Percentiles rank a stretch among this genome's conserved stretches.
Evolutionary conservation across 53 echinoderm and acorn worm species (phyloP).

Genomic region (Echinarachnius parma): DNA sequence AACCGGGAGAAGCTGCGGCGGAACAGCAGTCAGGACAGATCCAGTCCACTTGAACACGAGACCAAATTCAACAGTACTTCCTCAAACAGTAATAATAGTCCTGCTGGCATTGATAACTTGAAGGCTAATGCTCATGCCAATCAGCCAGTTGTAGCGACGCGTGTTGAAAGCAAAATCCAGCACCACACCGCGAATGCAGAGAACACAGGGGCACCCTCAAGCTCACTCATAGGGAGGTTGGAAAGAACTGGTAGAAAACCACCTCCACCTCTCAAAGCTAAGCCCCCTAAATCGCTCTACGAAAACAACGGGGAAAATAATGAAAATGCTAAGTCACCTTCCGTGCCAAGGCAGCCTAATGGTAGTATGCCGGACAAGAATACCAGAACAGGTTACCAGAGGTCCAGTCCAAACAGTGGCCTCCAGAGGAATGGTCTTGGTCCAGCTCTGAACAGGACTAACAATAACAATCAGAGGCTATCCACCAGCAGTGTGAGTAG

Average conservation of each 20-base stretch:
- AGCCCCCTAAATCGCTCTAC: conserved; percentile 42
- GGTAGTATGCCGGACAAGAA: conserved; percentile 23
- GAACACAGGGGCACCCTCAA: conserved; percentile 22
- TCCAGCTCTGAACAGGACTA: conserved; percentile 6
- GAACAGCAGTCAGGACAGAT: conserved; percentile 24
- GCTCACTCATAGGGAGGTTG: not conserved
- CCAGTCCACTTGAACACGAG: conserved; percentile 36
- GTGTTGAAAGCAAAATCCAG: conserved; percentile 28
- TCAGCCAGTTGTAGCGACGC: conserved; percentile 34
- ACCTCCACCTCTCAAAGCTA: conserved; percentile 73
- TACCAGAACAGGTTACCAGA: conserved; percentile 2
- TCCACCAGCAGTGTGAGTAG: conserved; percentile 27
- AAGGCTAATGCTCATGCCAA: conserved; percentile 3
- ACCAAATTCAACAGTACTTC: conserved; percentile 33
- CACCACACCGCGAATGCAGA: conserved; percentile 41
- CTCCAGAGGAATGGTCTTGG: conserved; percentile 9
- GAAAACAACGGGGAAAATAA: conserved; percentile 1
- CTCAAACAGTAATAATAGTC: conserved; percentile 26
- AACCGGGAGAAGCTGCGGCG: conserved; percentile 24
- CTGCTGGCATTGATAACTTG: not conserved
- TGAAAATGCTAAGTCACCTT: conserved; percentile 1
- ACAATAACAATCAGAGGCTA: not conserved
- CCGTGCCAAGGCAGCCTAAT: not conserved
- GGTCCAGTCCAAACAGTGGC: not conserved
- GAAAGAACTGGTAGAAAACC: conserved; percentile 28